Conservation (phyloP, 2,888 invertebrate genomes). For the Pterostichus niger region DNA sequence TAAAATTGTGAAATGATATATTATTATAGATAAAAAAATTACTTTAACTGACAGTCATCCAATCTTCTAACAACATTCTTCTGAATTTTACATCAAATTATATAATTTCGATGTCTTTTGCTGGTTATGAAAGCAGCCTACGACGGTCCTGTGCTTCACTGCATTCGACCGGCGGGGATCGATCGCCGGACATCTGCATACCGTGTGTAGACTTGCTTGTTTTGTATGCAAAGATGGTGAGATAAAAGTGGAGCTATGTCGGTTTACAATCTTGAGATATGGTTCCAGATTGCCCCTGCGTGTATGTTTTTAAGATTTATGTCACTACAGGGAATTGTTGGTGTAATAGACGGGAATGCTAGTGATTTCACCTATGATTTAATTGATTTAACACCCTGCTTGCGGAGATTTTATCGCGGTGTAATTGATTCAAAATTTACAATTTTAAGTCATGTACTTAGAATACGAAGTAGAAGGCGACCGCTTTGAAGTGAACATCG, state of each 20-base stretch:
- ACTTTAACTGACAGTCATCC: too few species aligned
- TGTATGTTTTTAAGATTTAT: constrained; percentile 48
- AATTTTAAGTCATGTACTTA: too few species aligned
- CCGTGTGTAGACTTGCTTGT: constrained; percentile 40
- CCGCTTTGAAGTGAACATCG: too few species aligned
- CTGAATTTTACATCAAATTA: too few species aligned
- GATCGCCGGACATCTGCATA: constrained; percentile 37
- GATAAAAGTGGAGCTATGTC: constrained; percentile 46
- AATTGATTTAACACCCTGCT: constrained; percentile 34
- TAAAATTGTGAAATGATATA: too few species aligned
- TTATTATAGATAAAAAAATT: too few species aligned
- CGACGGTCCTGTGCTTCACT: background rate
- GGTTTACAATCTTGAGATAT: constrained; percentile 50
- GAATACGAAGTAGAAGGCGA: too few species aligned
- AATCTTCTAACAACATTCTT: too few species aligned
- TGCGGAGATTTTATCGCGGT: constrained; percentile 11
- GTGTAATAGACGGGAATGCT: constrained; percentile 45
- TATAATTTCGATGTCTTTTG: too few species aligned
- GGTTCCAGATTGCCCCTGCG: constrained; percentile 45
- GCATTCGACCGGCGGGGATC: constrained; percentile 26
- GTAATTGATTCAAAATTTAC: too few species aligned
- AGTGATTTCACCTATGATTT: constrained; percentile 28
- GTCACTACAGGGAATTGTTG: constrained; percentile 42
- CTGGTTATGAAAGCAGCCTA: too few species aligned
- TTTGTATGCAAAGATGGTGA: constrained; percentile 44